Evolutionary conservation across 2,888 invertebrate genomes (phyloP).

Genomic region (Tipula lateralis): DNA sequence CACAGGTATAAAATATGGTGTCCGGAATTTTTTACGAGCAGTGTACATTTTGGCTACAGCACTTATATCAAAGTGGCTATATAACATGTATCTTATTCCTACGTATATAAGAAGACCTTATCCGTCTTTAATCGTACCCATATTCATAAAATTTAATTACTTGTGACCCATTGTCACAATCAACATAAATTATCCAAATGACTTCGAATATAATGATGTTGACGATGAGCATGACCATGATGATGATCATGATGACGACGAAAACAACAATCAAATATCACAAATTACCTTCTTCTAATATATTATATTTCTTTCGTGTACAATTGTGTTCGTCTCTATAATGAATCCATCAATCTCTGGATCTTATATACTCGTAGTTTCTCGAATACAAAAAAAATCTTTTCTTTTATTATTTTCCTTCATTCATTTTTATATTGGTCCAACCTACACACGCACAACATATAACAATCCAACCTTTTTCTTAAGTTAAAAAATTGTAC

Average conservation of each 20-base stretch:
- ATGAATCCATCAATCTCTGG: conserved; percentile 19
- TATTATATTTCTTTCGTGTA: neutral
- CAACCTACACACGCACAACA: neutral
- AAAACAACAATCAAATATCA: neutral
- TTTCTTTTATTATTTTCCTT: neutral
- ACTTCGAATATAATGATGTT: neutral
- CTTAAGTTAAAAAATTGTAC: neutral
- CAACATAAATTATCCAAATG: conserved; percentile 11
- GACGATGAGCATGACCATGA: neutral
- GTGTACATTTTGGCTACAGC: too few relatives aligned
- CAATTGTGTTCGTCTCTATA: conserved; percentile 5
- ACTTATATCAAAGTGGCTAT: too few relatives aligned
- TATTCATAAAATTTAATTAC: conserved; percentile 2
- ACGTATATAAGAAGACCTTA: too few relatives aligned
- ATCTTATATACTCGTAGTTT: neutral
- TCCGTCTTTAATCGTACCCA: too few relatives aligned
- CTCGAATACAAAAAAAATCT: neutral
- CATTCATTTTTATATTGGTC: neutral
- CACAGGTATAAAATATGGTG: too few relatives aligned
- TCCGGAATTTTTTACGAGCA: too few relatives aligned
- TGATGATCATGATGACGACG: neutral
- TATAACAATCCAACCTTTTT: conserved; percentile 3
- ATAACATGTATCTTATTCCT: too few relatives aligned
- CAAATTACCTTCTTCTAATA: neutral
- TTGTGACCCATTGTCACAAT: conserved; percentile 24